A percentile compares a stretch with the other conserved stretches of the same genome.
These are phyloP conservation scores for Sarcophaga subvicina DNA, from an alignment of 2,888 invertebrate species.

Conservation along the genomic window DNA sequence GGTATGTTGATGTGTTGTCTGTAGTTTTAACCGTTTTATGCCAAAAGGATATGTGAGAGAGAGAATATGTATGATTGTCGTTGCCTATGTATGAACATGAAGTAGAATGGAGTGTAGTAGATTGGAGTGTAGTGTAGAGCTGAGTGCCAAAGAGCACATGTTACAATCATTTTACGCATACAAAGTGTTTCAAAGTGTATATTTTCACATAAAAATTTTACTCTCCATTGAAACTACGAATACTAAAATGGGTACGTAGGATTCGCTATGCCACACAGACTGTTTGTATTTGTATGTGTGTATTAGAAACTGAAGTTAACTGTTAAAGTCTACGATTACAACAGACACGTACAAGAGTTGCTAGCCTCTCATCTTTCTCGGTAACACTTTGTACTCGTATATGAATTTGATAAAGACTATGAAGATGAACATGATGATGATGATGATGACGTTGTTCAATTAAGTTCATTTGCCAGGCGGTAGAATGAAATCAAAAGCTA, in stretches of 20 bases:
- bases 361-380: slow-evolving; percentile 6
- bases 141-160: slow-evolving; percentile 39
- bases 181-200: slow-evolving; percentile 60
- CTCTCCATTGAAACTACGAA: neutral
- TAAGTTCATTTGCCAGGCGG: neutral
- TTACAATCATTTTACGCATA: slow-evolving; percentile 65
- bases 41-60: neutral
- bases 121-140: neutral
- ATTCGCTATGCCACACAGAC: neutral
- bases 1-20: slow-evolving; percentile 16
- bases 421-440: neutral
- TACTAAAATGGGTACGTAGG: neutral
- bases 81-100: slow-evolving; percentile 38
- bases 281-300: neutral
- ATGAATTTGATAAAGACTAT: slow-evolving; percentile 29
- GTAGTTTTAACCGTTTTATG: slow-evolving; percentile 7
- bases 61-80: neutral
- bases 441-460: slow-evolving; percentile 32
- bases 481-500: no score
- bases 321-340: slow-evolving; percentile 30
- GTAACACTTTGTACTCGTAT: neutral
- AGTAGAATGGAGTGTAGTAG: slow-evolving; percentile 4
- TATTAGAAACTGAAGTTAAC: neutral
- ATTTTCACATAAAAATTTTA: slow-evolving; percentile 50
- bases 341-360: slow-evolving; percentile 54